Evolutionary conservation across 2,888 invertebrate genomes (phyloP), one percentile per base, ranked within the genome.

Genomic region (Tanypteryx hageni): DNA sequence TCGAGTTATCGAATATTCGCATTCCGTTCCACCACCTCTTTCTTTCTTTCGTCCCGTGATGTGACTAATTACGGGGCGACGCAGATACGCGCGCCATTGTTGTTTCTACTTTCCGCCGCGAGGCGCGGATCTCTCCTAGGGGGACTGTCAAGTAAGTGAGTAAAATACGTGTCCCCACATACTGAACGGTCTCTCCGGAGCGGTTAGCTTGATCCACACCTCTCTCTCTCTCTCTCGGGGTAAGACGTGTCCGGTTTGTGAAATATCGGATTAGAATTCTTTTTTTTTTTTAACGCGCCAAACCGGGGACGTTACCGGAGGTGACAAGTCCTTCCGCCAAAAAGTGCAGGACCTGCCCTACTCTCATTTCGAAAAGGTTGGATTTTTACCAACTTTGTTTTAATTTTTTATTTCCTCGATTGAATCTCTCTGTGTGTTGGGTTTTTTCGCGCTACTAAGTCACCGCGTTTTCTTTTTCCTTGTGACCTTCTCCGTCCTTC

Each of bases 11-110:
- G 76, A 76, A 27, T 22, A 27, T 22, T 22, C 76, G 76, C 76
- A 76, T 76, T 76, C 76, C 76, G n/a, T 0, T 9, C 22, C 27
- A 0, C 76, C 27, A 76, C 27, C 76, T 76, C 76, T 22, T 27
- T 64, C 68, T 13, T 27, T 27, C 27, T 76, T 76, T 22, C 76
- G 22, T 27, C 76, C 18, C 22, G n/a, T 68, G 68, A 27, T 76
- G 76, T 76, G 76, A 76, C 76, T 76, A 76, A 76, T 76, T 76
- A 27, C 76, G 44, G 44, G 76, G 10, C 76, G 76, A 76, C 76
- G 22, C 9, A 76, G 22, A 76, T 13, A 76, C 22, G 16, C 76
- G 22, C 4, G 22, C 76, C 76, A 76, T 76, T 76, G 76, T 76
- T 27, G n/a, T 76, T 22, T 7, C 22, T 9, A 10, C 0, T 4